Evolutionary conservation across 2,888 invertebrate species (phyloP), one percentile per base, ranked within the genome.

Genomic region (Dynastes tityus): DNA sequence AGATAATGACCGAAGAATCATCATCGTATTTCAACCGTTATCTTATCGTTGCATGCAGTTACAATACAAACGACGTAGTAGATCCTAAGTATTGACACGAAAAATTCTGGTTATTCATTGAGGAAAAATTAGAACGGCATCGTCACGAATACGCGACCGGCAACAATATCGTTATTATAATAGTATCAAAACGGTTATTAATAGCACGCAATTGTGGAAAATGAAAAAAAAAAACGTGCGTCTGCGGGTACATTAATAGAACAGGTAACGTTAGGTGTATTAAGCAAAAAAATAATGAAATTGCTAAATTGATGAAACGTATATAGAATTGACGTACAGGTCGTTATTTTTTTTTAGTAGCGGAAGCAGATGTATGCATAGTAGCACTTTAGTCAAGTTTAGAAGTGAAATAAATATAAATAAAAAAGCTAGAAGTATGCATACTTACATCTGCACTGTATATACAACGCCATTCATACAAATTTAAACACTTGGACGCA

Each of bases 91-190:
- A 58, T 16, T 58, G 22, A 22, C 55, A 58, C 55, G 22, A 16
- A 58, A 58, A 58, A 9, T 58, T 58, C 55, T 58, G 55, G 55
- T 58, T 58, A 58, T 58, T 58, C 55, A 58, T 58, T 58, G 8
- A 58, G 55, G 55, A 58, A 58, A 58, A 58, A 58, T 58, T 58
- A 22, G 55, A 58, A 58, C 55, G 55, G n/a, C 8, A 8, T 8
- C 55, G 55, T 22, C 16, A 55, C 16, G 55, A 16, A 58, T 58
- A 22, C 22, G 5, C 32, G 22, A 22, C 9, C 22, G 22, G 55
- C n/a, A 53, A 53, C 16, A n/a, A 16, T 53, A 51, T 13, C 9
- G 53, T 13, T 16, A 58, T 22, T 16, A n/a, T 16, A 58, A 58
- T 22, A 58, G 55, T 11, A 45, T 45, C 5, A 16, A 55, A 16